Conservation (phyloP, 2,797 vertebrate genomes). For the Rachycentron canadum region DNA sequence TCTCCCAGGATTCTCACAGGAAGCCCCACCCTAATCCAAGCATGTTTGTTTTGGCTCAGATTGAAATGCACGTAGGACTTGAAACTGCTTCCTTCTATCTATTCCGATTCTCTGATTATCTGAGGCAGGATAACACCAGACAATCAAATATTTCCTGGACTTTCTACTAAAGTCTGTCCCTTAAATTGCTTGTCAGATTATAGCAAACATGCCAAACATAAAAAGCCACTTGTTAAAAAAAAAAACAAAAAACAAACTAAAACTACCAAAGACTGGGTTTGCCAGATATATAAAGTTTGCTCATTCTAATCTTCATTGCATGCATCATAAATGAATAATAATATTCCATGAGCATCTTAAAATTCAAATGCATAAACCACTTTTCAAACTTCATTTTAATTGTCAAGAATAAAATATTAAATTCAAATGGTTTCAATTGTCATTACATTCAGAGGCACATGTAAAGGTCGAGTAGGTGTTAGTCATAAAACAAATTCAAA, state of each 20-base stretch:
- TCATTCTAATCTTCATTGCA: not conserved
- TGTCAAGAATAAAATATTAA: not conserved
- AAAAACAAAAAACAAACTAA: no score
- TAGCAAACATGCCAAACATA: not conserved
- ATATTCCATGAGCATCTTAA: not conserved
- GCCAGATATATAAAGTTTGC: not conserved
- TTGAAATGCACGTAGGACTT: slow-evolving; percentile 54
- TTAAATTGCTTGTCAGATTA: not conserved
- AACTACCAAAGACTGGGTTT: not conserved
- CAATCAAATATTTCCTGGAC: not conserved
- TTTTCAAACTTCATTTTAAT: not conserved
- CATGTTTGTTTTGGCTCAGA: slow-evolving; percentile 75
- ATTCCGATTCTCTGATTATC: slow-evolving; percentile 63
- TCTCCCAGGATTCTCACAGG: slow-evolving; percentile 75
- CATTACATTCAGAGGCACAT: not conserved
- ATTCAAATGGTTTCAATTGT: slow-evolving; percentile 3
- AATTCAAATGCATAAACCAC: not conserved
- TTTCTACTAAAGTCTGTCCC: not conserved
- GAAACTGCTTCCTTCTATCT: slow-evolving; percentile 55
- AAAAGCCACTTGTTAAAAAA: not conserved
- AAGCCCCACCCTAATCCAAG: slow-evolving; percentile 79
- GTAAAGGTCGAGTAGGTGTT: slow-evolving; percentile 3
- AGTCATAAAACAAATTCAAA: slow-evolving; percentile 19
- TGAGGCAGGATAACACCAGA: slow-evolving; percentile 33
- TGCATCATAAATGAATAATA: not conserved